These are phyloP conservation scores for Ochropleura plecta DNA, from an alignment of 2,888 invertebrate species.

Conservation along the genomic window DNA sequence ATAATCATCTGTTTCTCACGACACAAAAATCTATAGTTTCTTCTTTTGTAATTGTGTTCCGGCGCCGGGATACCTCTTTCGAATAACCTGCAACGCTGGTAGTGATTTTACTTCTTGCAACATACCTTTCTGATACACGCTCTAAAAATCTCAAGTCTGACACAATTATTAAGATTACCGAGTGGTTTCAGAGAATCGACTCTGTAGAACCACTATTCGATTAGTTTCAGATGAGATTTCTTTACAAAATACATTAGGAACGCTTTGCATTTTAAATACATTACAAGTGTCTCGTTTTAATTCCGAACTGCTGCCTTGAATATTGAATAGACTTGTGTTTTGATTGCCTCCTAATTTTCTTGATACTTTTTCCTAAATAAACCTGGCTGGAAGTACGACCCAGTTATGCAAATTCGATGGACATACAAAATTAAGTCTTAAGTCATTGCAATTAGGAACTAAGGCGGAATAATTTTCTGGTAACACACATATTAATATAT, in stretches of 20 bases:
- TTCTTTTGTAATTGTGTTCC: too few relatives aligned
- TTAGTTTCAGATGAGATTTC: conserved; percentile 51
- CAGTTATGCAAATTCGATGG: background rate
- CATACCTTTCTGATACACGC: background rate
- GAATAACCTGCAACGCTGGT: too few relatives aligned
- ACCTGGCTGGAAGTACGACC: background rate
- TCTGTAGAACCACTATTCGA: conserved; percentile 46
- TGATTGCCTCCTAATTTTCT: conserved; percentile 32
- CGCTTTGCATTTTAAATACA: conserved; percentile 55
- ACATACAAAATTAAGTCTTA: background rate
- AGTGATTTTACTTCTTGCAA: too few relatives aligned
- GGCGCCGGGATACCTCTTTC: too few relatives aligned
- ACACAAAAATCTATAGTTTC: too few relatives aligned
- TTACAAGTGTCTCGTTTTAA: conserved; percentile 49
- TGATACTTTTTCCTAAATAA: conserved; percentile 15
- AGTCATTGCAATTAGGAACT: background rate
- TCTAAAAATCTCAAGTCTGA: conserved; percentile 1
- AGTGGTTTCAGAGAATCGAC: conserved; percentile 42
- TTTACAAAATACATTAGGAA: conserved; percentile 46
- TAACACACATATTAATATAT: too few relatives aligned
- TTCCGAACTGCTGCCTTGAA: conserved; percentile 39
- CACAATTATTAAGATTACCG: conserved; percentile 47
- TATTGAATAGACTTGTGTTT: conserved; percentile 29
- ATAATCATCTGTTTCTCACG: too few relatives aligned
- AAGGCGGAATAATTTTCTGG: background rate